These are phyloP conservation scores for Coregonus sp. DNA, from an alignment of 2,797 vertebrate genomes.

Conservation along the genomic window DNA sequence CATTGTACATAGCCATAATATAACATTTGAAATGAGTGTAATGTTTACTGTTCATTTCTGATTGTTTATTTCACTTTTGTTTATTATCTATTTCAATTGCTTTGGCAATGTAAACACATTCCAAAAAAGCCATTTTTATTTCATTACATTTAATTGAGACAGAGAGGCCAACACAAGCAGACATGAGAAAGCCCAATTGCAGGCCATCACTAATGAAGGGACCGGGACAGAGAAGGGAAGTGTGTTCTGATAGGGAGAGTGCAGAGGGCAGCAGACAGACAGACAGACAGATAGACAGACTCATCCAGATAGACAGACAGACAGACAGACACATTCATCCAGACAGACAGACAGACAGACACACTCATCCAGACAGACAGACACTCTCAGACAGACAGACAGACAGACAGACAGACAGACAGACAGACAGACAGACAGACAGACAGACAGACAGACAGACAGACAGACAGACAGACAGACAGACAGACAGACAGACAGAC, in stretches of 20 bases:
- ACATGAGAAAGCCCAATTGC: neutral
- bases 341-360: slow-evolving; percentile 16
- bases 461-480: slow-evolving; percentile 25
- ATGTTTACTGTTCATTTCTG: too few relatives aligned
- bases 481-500: slow-evolving; percentile 23
- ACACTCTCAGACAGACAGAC: slow-evolving; percentile 26
- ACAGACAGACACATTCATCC: slow-evolving; percentile 19
- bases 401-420: slow-evolving; percentile 25
- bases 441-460: slow-evolving; percentile 39
- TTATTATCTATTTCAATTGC: too few relatives aligned
- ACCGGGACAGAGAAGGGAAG: slow-evolving; percentile 50
- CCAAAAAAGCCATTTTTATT: too few relatives aligned
- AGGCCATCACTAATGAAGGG: neutral
- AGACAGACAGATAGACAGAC: slow-evolving; percentile 5
- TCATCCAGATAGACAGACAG: slow-evolving; percentile 22
- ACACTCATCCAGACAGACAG: slow-evolving; percentile 7
- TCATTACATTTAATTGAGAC: slow-evolving; percentile 23
- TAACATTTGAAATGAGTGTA: too few relatives aligned
- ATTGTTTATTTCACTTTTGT: too few relatives aligned
- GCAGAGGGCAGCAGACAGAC: slow-evolving; percentile 64
- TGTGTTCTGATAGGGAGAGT: slow-evolving; percentile 50
- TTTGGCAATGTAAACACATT: too few relatives aligned
- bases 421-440: slow-evolving; percentile 30
- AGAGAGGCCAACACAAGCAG: slow-evolving; percentile 21
- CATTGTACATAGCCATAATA: too few relatives aligned